Percentiles rank a stretch among this genome's conserved stretches.
These are phyloP conservation scores for Trochalopteron elliotii DNA, from an alignment of 2,113 vertebrate species.

Conservation along the genomic window DNA sequence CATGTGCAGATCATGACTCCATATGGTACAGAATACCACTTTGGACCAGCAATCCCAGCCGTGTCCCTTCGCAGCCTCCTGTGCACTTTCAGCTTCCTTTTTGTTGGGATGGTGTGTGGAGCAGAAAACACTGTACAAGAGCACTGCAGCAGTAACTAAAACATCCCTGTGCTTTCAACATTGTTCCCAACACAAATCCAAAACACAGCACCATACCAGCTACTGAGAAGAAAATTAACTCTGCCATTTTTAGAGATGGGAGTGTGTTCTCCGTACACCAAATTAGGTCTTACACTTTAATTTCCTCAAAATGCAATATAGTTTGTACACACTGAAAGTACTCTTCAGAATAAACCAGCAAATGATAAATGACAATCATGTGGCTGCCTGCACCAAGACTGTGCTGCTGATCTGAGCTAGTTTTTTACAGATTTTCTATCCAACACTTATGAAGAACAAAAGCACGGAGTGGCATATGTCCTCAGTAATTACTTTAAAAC, in stretches of 20 bases:
- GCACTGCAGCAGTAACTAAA: neutral
- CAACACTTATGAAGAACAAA: neutral
- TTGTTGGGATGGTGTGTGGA: accelerated
- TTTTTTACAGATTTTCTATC: neutral
- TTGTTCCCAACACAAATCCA: neutral
- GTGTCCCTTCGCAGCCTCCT: no score
- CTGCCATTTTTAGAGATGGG: neutral
- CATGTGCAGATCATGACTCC: neutral
- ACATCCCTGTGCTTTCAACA: neutral
- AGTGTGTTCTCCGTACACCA: neutral
- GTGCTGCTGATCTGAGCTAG: neutral
- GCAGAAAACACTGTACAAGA: neutral
- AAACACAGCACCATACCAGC: neutral
- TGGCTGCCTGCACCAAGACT: neutral
- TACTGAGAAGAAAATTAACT: neutral
- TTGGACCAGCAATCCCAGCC: neutral
- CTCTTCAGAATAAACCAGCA: neutral
- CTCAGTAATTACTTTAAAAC: neutral
- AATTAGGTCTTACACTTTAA: neutral
- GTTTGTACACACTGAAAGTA: neutral
- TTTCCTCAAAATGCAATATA: neutral
- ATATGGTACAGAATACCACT: neutral
- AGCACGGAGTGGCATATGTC: neutral
- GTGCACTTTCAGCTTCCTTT: neutral
- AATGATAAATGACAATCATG: neutral